Conservation (phyloP, 2,113 vertebrate genomes). For the Cyprinodon tularosa region DNA sequence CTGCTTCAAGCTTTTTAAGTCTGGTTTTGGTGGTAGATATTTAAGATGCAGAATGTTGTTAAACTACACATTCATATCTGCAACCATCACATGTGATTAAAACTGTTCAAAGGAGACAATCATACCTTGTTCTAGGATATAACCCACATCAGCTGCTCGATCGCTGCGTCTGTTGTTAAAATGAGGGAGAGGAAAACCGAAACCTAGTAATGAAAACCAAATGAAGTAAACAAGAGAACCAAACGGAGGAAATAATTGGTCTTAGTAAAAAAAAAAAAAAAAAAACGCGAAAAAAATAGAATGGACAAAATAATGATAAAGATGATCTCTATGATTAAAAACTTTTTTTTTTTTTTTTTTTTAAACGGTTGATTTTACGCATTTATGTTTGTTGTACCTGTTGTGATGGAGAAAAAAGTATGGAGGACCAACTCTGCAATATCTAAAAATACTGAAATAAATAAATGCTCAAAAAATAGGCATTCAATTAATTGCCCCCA, state of each 20-base stretch:
- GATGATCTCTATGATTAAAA: not conserved
- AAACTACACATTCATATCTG: no score
- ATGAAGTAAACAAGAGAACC: not conserved
- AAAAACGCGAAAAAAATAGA: no score
- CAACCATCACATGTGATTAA: no score
- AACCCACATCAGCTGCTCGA: not conserved
- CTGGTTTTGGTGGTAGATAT: no score
- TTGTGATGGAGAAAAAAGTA: no score
- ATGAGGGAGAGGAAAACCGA: not conserved
- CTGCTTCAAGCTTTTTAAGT: no score
- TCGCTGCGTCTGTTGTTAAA: not conserved
- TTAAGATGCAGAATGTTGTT: no score
- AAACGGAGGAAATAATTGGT: not conserved
- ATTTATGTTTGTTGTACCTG: not conserved
- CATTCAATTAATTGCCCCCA: no score
- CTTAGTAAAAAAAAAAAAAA: no score
- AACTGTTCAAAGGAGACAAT: not conserved
- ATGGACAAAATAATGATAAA: not conserved
- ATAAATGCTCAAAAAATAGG: no score
- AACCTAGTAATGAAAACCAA: constrained; percentile 9
- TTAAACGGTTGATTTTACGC: not conserved
- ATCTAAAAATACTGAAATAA: no score
- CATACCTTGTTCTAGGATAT: not conserved
- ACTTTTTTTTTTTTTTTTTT: not conserved
- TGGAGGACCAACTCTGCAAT: no score